Evolutionary conservation across 2,113 vertebrate genomes (phyloP).

Genomic region (Panthera uncia): DNA sequence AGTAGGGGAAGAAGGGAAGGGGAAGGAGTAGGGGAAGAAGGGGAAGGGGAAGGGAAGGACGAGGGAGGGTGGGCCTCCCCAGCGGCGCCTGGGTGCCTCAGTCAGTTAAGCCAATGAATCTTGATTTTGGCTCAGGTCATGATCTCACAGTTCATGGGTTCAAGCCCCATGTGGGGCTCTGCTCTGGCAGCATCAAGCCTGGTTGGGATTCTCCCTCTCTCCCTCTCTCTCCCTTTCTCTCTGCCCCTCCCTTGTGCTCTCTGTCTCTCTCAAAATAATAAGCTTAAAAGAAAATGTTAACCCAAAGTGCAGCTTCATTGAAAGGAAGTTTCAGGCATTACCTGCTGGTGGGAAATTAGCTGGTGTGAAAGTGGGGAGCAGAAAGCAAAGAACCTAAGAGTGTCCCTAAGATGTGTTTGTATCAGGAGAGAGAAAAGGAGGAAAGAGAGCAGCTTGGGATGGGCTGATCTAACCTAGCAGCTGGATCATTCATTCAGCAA

Average conservation of each 20-base stretch:
- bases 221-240: neutral
- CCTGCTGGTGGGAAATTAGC: neutral
- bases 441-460: neutral
- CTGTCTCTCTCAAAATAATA: neutral
- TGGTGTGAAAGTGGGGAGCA: neutral
- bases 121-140: neutral
- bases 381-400: neutral
- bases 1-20: too few species aligned
- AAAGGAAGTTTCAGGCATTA: neutral
- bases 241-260: neutral
- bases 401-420: neutral
- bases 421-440: neutral
- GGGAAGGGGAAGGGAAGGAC: too few species aligned
- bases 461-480: neutral
- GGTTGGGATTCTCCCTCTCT: neutral
- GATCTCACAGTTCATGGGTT: too few species aligned
- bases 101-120: neutral
- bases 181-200: neutral
- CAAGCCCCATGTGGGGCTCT: too few species aligned
- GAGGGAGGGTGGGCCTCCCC: too few species aligned
- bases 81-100: too few species aligned
- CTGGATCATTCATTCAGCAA: neutral
- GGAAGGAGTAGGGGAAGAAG: too few species aligned
- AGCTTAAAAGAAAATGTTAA: neutral
- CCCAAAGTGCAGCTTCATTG: neutral